Evolutionary conservation across 2,113 vertebrate species (phyloP).

Genomic region (Osmerus mordax): DNA sequence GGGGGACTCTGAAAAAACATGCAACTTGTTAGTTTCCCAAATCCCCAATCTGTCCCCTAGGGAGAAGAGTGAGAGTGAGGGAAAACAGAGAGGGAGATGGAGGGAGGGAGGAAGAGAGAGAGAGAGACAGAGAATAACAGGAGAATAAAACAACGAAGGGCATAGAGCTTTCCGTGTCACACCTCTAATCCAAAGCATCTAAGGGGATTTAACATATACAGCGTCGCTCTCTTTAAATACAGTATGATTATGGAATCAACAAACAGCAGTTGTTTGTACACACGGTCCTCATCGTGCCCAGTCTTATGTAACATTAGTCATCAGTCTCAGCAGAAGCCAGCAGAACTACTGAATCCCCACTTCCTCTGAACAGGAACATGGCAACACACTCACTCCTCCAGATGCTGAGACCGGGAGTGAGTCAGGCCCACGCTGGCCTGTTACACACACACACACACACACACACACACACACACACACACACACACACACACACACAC

Average conservation of each 20-base stretch:
- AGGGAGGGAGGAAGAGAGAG: too few species aligned
- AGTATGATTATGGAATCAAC: too few species aligned
- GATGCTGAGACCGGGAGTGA: constrained; percentile 21
- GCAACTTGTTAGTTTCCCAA: constrained; percentile 58
- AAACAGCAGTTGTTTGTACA: too few species aligned
- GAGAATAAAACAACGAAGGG: too few species aligned
- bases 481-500: background rate
- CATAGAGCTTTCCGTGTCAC: constrained; percentile 12
- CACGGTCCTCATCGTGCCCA: background rate
- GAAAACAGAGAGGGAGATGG: constrained; percentile 21
- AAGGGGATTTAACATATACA: constrained; percentile 11
- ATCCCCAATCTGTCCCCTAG: constrained; percentile 40
- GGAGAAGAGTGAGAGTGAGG: constrained; percentile 41
- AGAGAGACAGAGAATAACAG: too few species aligned
- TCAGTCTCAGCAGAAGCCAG: background rate
- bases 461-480: constrained; percentile 10
- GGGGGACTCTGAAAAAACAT: constrained; percentile 53
- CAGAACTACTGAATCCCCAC: background rate
- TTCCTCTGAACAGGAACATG: background rate
- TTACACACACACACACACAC: constrained; percentile 3
- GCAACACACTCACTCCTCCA: background rate
- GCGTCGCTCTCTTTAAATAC: background rate
- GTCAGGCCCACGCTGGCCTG: constrained; percentile 19
- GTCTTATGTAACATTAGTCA: background rate
- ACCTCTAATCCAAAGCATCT: constrained; percentile 30